Evolutionary conservation across 1,140 invertebrate genomes (phyloP).

Genomic region (Pseudomyrmex pallidus): DNA sequence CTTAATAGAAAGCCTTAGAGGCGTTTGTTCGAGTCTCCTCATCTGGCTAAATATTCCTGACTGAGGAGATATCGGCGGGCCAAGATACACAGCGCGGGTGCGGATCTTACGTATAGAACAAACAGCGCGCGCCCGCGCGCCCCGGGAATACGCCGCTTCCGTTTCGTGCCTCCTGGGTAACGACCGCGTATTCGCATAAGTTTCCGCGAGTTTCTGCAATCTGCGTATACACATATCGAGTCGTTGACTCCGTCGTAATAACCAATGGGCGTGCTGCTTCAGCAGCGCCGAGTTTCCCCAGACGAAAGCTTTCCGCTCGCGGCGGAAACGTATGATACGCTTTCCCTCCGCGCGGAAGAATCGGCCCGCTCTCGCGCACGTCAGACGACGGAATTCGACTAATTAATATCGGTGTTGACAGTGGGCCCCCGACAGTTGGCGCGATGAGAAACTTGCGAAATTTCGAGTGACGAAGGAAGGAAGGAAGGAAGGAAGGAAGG

Average conservation of each 20-base stretch:
- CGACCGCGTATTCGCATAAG: slow-evolving; percentile 72
- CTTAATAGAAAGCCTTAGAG: slow-evolving; percentile 86
- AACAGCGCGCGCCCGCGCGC: slow-evolving; percentile 73
- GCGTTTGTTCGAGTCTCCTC: slow-evolving; percentile 85
- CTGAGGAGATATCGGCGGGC: slow-evolving; percentile 82
- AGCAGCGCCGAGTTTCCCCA: neutral
- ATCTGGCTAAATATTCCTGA: slow-evolving; percentile 85
- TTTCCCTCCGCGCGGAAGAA: slow-evolving; percentile 59
- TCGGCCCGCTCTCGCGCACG: slow-evolving; percentile 25
- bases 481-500: slow-evolving; percentile 33
- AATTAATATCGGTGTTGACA: slow-evolving; percentile 77
- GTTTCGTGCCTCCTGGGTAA: slow-evolving; percentile 71
- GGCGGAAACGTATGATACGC: slow-evolving; percentile 36
- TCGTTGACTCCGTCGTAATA: slow-evolving; percentile 69
- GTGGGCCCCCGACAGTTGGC: slow-evolving; percentile 53
- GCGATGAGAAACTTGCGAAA: slow-evolving; percentile 61
- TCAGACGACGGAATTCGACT: slow-evolving; percentile 65
- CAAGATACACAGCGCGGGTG: slow-evolving; percentile 81
- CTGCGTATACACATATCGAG: slow-evolving; percentile 74
- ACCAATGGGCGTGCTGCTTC: slow-evolving; percentile 64
- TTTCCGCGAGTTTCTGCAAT: slow-evolving; percentile 76
- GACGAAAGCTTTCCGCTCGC: slow-evolving; percentile 10
- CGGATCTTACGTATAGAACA: slow-evolving; percentile 83
- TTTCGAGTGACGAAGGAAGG: slow-evolving; percentile 53
- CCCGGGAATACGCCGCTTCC: slow-evolving; percentile 74